Percentiles rank a stretch among this genome's conserved stretches.
Conservation (phyloP, 2,888 invertebrate species). For the Sipunculus nudus region DNA sequence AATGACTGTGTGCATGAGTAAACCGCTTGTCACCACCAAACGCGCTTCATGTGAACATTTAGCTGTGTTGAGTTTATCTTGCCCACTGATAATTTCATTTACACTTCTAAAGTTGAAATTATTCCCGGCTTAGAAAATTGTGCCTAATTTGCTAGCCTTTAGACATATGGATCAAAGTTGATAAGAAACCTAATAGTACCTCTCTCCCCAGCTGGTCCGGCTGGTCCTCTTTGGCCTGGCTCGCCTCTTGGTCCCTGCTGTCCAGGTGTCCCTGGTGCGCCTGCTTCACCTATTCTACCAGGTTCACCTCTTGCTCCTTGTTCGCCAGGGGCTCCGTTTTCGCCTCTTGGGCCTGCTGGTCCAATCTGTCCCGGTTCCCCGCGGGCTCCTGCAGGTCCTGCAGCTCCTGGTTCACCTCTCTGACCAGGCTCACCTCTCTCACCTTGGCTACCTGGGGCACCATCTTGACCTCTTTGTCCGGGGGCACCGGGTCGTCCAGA, state of each 20-base stretch:
- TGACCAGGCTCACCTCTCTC: constrained; percentile 36
- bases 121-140: no score
- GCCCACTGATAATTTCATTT: no score
- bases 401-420: constrained; percentile 21
- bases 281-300: constrained; percentile 7
- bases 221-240: background rate
- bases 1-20: no score
- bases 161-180: no score
- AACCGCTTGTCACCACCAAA: no score
- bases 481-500: constrained; percentile 50
- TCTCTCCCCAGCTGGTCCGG: constrained; percentile 9
- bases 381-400: background rate
- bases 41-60: no score
- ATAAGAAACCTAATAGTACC: no score
- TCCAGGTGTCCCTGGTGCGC: background rate
- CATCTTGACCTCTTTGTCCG: constrained; percentile 49
- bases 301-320: constrained; percentile 13
- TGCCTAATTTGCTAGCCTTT: no score
- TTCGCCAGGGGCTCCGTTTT: constrained; percentile 2
- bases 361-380: background rate
- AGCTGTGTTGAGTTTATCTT: no score
- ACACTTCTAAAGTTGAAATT: no score
- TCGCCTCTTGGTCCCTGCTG: no score
- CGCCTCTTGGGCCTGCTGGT: constrained; percentile 3
- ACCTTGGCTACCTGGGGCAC: constrained; percentile 47